These are phyloP conservation scores for Carduelis carduelis DNA, from an alignment of 2,797 vertebrate species.

Conservation along the genomic window DNA sequence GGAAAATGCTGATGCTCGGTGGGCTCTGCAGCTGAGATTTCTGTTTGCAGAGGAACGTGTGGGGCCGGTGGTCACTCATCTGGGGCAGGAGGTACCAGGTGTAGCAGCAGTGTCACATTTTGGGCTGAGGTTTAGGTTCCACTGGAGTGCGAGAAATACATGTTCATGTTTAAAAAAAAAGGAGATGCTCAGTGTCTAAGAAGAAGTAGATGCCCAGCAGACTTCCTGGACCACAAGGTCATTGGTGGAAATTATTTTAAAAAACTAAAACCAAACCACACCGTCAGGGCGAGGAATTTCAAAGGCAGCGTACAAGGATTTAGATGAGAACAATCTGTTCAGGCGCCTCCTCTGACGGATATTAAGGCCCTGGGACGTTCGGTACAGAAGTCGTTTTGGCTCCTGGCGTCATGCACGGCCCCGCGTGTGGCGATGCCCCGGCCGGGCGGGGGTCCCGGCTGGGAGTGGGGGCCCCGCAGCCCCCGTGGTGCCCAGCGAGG, in stretches of 20 bases:
- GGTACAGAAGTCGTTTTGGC: neutral
- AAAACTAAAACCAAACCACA: neutral
- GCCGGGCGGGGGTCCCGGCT: neutral
- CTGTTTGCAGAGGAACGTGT: neutral
- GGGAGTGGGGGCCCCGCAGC: accelerated
- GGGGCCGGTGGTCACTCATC: neutral
- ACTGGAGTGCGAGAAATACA: accelerated
- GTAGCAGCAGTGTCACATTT: neutral
- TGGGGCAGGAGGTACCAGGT: neutral
- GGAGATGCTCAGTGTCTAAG: neutral
- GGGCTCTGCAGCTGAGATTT: neutral
- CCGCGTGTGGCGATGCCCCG: neutral
- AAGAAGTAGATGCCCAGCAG: neutral
- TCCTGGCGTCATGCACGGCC: neutral
- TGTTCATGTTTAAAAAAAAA: accelerated
- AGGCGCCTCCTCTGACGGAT: neutral
- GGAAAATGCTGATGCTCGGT: accelerated
- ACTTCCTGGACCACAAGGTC: neutral
- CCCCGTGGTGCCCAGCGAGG: neutral
- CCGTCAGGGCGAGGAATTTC: neutral
- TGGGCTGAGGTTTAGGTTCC: neutral
- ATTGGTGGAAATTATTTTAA: neutral
- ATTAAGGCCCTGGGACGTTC: accelerated
- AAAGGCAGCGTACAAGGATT: neutral
- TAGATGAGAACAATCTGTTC: neutral